phyloP scores from a whole-genome alignment of 2,797 vertebrate species.

The Cygnus olor region DNA sequence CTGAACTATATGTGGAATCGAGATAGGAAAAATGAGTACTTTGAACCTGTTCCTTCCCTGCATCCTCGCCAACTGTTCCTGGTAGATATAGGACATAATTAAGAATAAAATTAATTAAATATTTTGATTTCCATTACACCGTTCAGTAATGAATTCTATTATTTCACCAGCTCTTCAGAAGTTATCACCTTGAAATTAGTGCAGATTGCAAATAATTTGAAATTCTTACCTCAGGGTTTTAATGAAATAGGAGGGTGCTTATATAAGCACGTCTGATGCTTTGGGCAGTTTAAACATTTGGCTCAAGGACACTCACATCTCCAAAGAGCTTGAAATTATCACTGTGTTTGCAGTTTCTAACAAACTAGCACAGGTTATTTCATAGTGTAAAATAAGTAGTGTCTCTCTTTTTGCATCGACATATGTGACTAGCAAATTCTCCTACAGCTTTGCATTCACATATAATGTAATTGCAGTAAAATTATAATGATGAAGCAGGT shows the following conservation, averaged over 20 bases:
- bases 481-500: not conserved
- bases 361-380: not conserved
- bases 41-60: not conserved
- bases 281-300: not conserved
- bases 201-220: not conserved
- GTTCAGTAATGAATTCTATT: not conserved
- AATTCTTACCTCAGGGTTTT: not conserved
- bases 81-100: not conserved
- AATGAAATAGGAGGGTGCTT: not conserved
- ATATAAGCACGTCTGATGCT: not conserved
- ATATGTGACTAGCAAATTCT: not conserved
- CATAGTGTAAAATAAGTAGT: not conserved
- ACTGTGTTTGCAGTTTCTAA: not conserved
- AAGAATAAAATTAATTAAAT: not conserved
- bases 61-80: not conserved
- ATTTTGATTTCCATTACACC: not conserved
- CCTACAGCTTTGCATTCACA: not conserved
- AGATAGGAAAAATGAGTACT: not conserved
- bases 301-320: not conserved
- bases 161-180: not conserved
- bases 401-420: not conserved
- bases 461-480: not conserved
- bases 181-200: not conserved
- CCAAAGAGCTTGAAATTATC: not conserved
- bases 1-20: not conserved